A percentile compares a stretch with the other conserved stretches of the same genome.
These are phyloP conservation scores for Mercenaria mercenaria DNA, from an alignment of 1,140 invertebrate species.

Conservation along the genomic window DNA sequence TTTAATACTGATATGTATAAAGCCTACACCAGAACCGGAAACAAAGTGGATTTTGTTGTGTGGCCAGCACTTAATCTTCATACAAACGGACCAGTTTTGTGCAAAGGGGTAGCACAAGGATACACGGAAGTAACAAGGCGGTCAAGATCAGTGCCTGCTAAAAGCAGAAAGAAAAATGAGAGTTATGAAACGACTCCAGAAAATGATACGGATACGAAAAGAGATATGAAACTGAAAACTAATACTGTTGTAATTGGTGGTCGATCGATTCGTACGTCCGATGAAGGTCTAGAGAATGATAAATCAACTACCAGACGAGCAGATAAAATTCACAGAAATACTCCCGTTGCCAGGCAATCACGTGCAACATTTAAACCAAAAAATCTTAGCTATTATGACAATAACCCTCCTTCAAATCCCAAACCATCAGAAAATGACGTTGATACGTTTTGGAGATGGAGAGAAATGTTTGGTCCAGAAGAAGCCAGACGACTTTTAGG, in stretches of 20 bases:
- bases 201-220: neutral
- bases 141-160: neutral
- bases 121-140: neutral
- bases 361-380: neutral
- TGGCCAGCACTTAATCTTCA: slow-evolving; percentile 40
- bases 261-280: no score
- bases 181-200: neutral
- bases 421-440: neutral
- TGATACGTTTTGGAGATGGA: neutral
- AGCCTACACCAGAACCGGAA: slow-evolving; percentile 10
- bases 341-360: neutral
- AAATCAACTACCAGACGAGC: no score
- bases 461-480: neutral
- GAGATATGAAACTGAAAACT: no score
- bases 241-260: no score
- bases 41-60: slow-evolving; percentile 19
- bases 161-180: neutral
- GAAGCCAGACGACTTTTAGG: neutral
- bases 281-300: no score
- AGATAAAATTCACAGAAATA: neutral
- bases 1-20: neutral
- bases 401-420: neutral
- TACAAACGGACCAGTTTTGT: neutral
- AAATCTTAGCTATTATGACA: neutral
- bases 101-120: slow-evolving; percentile 25